Evolutionary conservation across 2,888 invertebrate species (phyloP), one percentile per base, ranked within the genome.

Genomic region (Athalia rosae): DNA sequence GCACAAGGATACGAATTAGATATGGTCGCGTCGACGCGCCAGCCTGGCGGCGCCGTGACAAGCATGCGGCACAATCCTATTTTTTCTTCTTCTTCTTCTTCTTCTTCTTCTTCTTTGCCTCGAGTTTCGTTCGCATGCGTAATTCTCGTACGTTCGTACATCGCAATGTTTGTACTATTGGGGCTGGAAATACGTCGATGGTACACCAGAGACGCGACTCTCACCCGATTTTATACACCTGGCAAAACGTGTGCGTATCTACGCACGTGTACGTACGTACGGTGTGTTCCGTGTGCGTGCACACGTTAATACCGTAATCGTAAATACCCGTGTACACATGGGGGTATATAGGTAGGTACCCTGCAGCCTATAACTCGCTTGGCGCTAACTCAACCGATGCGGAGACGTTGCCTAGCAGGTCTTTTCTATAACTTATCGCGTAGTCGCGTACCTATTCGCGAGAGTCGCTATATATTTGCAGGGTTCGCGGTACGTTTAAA

Each of bases 21-120:
- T 28, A 59, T 62, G 71, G 56, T 62, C 15, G 47, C 13, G 28
- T 28, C 58, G 74, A 61, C 74, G 61, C 74, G 74, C 13, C 74
- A 74, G 74, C 58, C 53, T 74, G 74, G 74, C 74, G 74, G 74
- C 74, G 61, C 62, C 74, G 74, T 74, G 74, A 74, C 74, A n/a
- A 74, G 74, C 74, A 74, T 74, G 61, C 74, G 62, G 50, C 74
- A 61, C 15, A 61, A 61, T 61, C 15, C 9, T n/a, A 13, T 61
- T 28, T 28, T 28, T 13, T 61, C 61, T 3, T 13, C 7, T 13
- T 61, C 28, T 28, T 15, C n/a, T 61, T 61, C 28, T 15, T n/a
- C n/a, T 41, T 47, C 28, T 67, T 67, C 53, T 15, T 67, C 50
- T 53, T 53, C 53, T 53, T n/a, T n/a, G 8, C 53, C n/a, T 2